Evolutionary conservation across 92 coral and sea anemone species (phyloP), one percentile per base, ranked within the genome.

Genomic region (Bergia puertoricense): DNA sequence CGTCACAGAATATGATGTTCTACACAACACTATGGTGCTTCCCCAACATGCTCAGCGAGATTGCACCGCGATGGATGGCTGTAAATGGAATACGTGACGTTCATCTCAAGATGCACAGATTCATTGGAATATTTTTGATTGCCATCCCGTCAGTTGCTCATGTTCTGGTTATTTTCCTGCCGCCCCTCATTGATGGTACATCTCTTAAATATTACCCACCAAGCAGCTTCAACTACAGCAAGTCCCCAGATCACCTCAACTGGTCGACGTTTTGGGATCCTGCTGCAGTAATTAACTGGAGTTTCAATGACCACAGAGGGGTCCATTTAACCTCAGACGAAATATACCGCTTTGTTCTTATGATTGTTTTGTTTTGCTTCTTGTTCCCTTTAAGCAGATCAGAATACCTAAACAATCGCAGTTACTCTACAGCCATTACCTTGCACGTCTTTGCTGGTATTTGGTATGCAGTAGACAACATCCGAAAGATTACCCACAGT

Each of bases 211-310:
- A 91, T 56, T 89, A 89, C 81, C 91, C 93, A 13, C 93, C 93
- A 0, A 91, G 91, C 40, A 80, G 45, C 14, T 91, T 91, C 54
- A 91, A 91, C 89, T 91, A 46, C 74, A 91, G 93, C 79, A 85
- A 46, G 23, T 91, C 23, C 30, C 84, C 89, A 39, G 89, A 62
- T 20, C 93, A 91, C 86, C 57, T 91, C 40, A 91, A 91, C 40
- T 91, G 93, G 93, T 71, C 93, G 36, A 89, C 85, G 74, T 59
- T 85, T 82, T 91, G 93, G 93, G 93, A 91, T 23, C 93, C 93
- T 18, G 93, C 93, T 30, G 93, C 93, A 9, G 93, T 91, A 0
- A 81, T 79, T 9, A 88, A 85, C 82, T 91, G 93, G 93, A 89
- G 75, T 20, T 91, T 91, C 44, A 91, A 91, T 81, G 93, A 91